Conservation (phyloP, 2,797 vertebrate genomes). For the Peromyscus melanophrys region DNA sequence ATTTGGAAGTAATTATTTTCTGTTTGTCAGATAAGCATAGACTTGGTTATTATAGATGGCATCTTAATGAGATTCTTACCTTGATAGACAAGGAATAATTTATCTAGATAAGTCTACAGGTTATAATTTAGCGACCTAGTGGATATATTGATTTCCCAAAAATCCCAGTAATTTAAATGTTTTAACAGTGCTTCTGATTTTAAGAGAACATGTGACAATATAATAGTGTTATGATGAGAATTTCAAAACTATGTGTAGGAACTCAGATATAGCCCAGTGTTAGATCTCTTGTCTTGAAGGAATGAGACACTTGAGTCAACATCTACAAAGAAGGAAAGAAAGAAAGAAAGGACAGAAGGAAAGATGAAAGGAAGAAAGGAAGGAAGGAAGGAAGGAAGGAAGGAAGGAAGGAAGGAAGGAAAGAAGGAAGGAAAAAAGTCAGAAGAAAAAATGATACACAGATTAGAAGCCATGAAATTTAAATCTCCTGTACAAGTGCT, state of each 20-base stretch:
- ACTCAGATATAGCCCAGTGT: no score
- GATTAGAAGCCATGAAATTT: background rate
- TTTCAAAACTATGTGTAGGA: background rate
- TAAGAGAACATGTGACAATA: background rate
- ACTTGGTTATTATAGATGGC: background rate
- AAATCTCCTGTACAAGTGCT: background rate
- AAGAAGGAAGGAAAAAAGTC: accelerated
- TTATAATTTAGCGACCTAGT: background rate
- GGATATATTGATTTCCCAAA: background rate
- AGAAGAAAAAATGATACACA: background rate
- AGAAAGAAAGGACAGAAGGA: background rate
- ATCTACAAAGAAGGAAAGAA: background rate
- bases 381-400: accelerated
- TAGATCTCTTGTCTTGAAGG: background rate
- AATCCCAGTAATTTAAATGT: background rate
- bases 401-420: background rate
- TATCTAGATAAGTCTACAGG: background rate
- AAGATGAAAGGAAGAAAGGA: no score
- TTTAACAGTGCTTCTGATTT: background rate
- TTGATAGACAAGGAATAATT: background rate
- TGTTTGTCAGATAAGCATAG: background rate
- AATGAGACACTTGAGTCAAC: no score
- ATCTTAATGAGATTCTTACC: background rate
- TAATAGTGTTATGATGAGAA: background rate
- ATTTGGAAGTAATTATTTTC: background rate